Base-by-base conservation (phyloP, 2,113 vertebrate genomes). In the Ammodytes marinus region DNA sequence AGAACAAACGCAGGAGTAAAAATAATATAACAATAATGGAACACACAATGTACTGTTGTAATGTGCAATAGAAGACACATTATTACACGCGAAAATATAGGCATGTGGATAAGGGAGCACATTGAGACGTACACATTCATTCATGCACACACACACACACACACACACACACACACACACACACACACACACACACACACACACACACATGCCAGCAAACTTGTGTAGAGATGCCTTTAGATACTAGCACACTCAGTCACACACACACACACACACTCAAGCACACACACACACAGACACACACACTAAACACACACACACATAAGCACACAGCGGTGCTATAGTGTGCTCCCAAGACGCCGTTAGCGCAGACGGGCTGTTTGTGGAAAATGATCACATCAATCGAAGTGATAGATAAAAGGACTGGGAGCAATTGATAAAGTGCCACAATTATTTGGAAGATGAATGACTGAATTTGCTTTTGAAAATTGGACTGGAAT, bases 341-440 rank as follows among this genome's bases (percentile, higher is more conserved):
- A 87, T 78, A 86, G 87, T 86, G 88, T 73, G 27, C 27, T 27
- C 87, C 78, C 76, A 88, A 92, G 85, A 85, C 55, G 68, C 85
- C 63, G 78, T 93, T 88, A 86, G 88, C 69, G 80, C 84, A 88
- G 88, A 78, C 68, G 27, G 86, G 89, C 90, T 89, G 89, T 92
- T 94, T 92, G 91, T 74, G 90, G 27, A 95, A 93, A 92, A 93
- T 92, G 94, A 94, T 95, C 93, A 92, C 93, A 95, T 95, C 93
- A 94, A 93, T 95, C 90, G 92, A 92, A 95, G 87, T 93, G 93
- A 95, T 94, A 94, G 94, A 95, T 95, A 95, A 93, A 94, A 94
- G 27, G 90, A 92, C 89, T 91, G 89, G 86, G 90, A 90, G 89
- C 85, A 89, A 93, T 92, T 94, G 94, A 95, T 95, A 89, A 94